Evolutionary conservation across 2,797 vertebrate genomes (phyloP), one percentile per base, ranked within the genome.

Genomic region (Pyrocephalus nanus): DNA sequence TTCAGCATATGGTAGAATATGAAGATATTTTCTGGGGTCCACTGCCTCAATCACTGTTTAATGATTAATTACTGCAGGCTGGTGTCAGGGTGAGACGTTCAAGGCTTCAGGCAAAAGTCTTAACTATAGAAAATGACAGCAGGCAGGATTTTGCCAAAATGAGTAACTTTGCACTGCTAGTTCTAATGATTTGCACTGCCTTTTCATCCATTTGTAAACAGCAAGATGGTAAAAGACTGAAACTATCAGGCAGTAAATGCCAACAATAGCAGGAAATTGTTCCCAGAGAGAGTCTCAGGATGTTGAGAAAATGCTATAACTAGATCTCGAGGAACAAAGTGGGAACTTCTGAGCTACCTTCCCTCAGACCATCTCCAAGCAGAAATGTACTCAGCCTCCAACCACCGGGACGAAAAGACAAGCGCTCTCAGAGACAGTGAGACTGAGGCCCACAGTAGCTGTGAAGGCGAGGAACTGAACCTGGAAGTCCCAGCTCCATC

Each of bases 41-140:
- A 94, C 94, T 97, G 96, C 96, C 96, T 97, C 97, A 95, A 76
- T 97, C 95, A 93, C 97, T 96, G 88, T 95, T 97, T 98, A 97
- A 97, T 98, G 98, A 98, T 97, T 97, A 97, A 97, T 98, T 98
- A 98, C 97, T 94, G 96, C 95, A 86, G 96, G 95, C 95, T 97
- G 94, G 97, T 98, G 97, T 97, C 97, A 97, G 96, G 96, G 96
- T 95, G 94, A 98, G 96, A 95, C 93, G 90, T 94, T 96, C 95
- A 95, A 88, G 90, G 95, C 96, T 98, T 96, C 92, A 84, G 96
- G 97, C 97, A 96, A 96, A 96, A 97, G 92, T 96, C 97, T 97
- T 96, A 97, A 97, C 97, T 97, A 95, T 43, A 95, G 96, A 84
- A 97, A 96, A 96, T 97, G 98, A 98, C 97, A 98, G 97, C 95